phyloP scores from a whole-genome alignment of 2,888 invertebrate genomes.

The Tridacna gigas region DNA sequence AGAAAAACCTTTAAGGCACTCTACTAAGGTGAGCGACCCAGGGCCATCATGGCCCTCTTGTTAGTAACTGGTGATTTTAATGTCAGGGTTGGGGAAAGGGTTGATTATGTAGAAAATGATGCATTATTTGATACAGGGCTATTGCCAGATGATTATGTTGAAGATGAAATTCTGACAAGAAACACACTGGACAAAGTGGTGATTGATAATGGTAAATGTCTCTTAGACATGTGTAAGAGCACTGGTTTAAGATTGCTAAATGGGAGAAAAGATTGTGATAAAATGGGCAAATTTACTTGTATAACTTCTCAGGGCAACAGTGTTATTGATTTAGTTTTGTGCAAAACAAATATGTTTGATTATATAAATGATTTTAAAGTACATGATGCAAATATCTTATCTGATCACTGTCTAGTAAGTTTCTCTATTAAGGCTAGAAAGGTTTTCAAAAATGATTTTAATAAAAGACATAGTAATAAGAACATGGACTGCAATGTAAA shows the following conservation, averaged over 20 bases:
- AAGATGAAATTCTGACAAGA: not conserved
- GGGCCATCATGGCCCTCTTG: too few relatives aligned
- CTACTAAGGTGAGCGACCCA: too few relatives aligned
- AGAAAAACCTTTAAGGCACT: too few relatives aligned
- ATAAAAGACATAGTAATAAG: not conserved
- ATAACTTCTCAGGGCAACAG: not conserved
- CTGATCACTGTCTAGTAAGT: not conserved
- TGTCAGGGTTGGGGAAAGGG: not conserved
- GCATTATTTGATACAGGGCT: not conserved
- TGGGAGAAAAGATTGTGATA: not conserved
- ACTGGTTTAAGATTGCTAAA: slow-evolving; percentile 3
- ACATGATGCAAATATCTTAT: not conserved
- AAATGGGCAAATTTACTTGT: too few relatives aligned
- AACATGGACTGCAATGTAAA: not conserved
- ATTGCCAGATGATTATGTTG: not conserved
- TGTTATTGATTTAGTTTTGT: slow-evolving; percentile 6
- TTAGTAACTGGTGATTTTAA: not conserved
- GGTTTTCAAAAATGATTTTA: not conserved
- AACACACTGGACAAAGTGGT: not conserved
- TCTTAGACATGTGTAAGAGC: not conserved
- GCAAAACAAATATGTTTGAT: not conserved
- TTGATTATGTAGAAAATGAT: not conserved
- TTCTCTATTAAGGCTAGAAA: not conserved
- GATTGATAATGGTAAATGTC: not conserved
- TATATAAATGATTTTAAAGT: not conserved